Percentiles rank a stretch among this genome's conserved stretches.
phyloP scores from a whole-genome alignment of 2,113 vertebrate genomes.

The Microtus oregoni region DNA sequence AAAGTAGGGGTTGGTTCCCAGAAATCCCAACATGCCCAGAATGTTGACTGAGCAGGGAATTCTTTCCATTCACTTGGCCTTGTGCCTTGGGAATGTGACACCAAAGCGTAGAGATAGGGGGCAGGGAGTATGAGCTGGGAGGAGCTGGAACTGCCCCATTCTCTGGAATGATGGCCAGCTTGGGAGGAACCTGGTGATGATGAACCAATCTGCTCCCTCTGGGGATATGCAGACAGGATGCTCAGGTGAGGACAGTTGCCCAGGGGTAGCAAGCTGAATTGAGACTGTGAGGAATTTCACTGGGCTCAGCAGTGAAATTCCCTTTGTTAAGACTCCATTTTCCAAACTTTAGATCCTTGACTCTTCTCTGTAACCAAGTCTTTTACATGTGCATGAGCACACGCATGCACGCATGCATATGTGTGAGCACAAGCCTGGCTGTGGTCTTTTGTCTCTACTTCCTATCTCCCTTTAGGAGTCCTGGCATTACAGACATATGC shows the following conservation, averaged over 20 bases:
- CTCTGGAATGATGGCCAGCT: not conserved
- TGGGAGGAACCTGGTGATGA: not conserved
- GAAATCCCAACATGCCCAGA: not conserved
- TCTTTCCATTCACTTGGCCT: not conserved
- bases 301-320: not conserved
- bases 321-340: not conserved
- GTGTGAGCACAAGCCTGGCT: not conserved
- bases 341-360: not conserved
- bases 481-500: not conserved
- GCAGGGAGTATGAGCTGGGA: not conserved
- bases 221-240: not conserved
- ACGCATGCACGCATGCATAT: not conserved
- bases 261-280: not conserved
- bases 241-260: not conserved
- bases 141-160: not conserved
- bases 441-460: not conserved
- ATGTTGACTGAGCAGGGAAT: not conserved
- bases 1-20: not conserved
- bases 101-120: not conserved
- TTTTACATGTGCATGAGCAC: not conserved
- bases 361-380: not conserved
- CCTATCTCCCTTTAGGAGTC: not conserved
- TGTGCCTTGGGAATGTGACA: not conserved
- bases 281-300: not conserved
- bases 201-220: not conserved